A percentile compares a stretch with the other conserved stretches of the same genome.
Evolutionary conservation across 2,888 invertebrate genomes (phyloP).

Genomic region (Tenthredo notha): DNA sequence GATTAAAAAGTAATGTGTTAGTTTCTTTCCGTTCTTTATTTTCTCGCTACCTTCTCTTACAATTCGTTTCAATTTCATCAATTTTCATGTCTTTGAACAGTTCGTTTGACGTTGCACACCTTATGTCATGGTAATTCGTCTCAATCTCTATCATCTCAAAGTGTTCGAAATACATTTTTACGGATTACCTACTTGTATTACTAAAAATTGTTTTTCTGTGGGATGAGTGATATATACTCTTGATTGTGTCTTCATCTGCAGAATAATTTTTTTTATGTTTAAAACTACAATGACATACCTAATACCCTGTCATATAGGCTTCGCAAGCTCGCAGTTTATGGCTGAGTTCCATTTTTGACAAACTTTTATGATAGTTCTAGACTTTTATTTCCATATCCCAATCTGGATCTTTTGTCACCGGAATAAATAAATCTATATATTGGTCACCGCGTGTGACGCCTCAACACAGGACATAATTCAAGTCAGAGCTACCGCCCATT

Average conservation of each 20-base stretch:
- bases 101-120: neutral
- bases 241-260: neutral
- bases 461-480: constrained; percentile 31
- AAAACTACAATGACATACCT: no score
- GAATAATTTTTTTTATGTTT: no score
- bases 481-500: constrained; percentile 39
- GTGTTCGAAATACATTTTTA: neutral
- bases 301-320: neutral
- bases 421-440: neutral
- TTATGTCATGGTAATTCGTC: neutral
- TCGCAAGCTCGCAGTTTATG: neutral
- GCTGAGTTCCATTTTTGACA: neutral
- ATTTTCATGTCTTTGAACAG: neutral
- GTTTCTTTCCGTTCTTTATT: neutral
- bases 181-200: neutral
- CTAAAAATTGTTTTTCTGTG: neutral
- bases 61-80: neutral
- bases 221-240: neutral
- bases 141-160: neutral
- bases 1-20: neutral
- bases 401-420: neutral
- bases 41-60: neutral
- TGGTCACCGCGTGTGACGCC: neutral
- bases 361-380: neutral
- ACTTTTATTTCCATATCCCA: neutral